These are phyloP conservation scores for Clinocottus analis DNA, from an alignment of 2,113 vertebrate species.

Conservation along the genomic window DNA sequence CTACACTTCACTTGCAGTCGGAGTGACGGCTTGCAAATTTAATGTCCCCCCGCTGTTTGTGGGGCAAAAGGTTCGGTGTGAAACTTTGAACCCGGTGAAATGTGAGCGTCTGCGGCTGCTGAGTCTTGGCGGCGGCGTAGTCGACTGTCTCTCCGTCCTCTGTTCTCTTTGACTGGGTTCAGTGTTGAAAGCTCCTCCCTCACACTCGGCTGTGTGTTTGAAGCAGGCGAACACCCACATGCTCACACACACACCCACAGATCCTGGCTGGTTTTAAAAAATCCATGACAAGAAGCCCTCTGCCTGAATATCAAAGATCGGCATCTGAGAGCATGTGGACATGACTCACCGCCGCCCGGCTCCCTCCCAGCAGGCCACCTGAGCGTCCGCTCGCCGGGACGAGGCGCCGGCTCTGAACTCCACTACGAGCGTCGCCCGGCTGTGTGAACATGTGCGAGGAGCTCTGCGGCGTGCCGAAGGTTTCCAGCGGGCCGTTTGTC, in stretches of 20 bases:
- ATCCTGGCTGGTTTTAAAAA: slow-evolving; percentile 53
- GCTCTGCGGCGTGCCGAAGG: slow-evolving; percentile 50
- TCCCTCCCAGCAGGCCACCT: slow-evolving; percentile 59
- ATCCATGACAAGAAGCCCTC: slow-evolving; percentile 71
- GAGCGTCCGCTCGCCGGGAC: slow-evolving; percentile 48
- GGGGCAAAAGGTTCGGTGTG: slow-evolving; percentile 8
- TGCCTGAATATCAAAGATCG: slow-evolving; percentile 76
- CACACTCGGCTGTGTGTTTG: slow-evolving; percentile 57
- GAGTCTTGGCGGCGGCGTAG: slow-evolving; percentile 36
- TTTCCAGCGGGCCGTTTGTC: slow-evolving; percentile 66
- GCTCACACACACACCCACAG: slow-evolving; percentile 54
- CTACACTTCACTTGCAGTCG: neutral
- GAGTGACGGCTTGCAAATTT: slow-evolving; percentile 20
- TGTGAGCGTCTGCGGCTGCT: slow-evolving; percentile 20
- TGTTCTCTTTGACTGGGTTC: slow-evolving; percentile 53
- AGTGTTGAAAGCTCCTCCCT: slow-evolving; percentile 59
- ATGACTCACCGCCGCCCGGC: slow-evolving; percentile 70
- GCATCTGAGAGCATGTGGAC: slow-evolving; percentile 69
- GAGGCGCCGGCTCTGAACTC: slow-evolving; percentile 50
- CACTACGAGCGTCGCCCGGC: slow-evolving; percentile 51
- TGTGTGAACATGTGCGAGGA: slow-evolving; percentile 61
- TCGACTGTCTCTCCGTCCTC: slow-evolving; percentile 38
- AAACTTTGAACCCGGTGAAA: slow-evolving; percentile 29
- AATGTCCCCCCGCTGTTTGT: slow-evolving; percentile 9
- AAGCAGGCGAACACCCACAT: slow-evolving; percentile 78